Evolutionary conservation across 2,888 invertebrate species (phyloP), one percentile per base, ranked within the genome.

Genomic region (Rhogogaster chlorosoma): DNA sequence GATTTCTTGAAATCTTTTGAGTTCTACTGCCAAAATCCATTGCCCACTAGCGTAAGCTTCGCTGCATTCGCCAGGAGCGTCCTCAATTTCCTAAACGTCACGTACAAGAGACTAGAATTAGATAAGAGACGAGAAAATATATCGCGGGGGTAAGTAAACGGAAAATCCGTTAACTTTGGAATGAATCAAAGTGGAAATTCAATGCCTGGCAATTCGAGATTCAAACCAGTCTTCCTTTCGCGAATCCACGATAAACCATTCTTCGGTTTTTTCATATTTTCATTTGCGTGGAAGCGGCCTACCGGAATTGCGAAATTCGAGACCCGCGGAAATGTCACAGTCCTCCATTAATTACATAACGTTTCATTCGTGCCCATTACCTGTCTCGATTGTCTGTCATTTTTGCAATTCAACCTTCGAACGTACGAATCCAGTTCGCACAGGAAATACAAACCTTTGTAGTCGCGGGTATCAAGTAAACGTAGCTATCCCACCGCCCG

Each of bases 61-160:
- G 45, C 32, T 32, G 67, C 67, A 67, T 32, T 32, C 32, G 67
- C 32, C 67, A 32, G 67, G 18, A 67, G 67, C 32, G 67, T 67
- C 12, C 32, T 26, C 67, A 67, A 67, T 67, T 67, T 67, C 67
- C 32, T 32, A 67, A 67, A 67, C 67, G 67, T 67, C 67, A 32
- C 67, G 4, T 67, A 67, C 67, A 29, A 67, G 67, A 67, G 67
- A 67, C 6, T 32, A 67, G 67, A 32, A 67, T 67, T 29, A 67
- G 32, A 67, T 67, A 67, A 67, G 67, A 67, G 32, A 67, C 15
- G 10, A 29, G 67, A 67, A 32, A 67, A 67, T 29, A 32, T 67
- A 32, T 29, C 32, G 67, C 32, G 67, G 67, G 7, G 1, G 67
- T 67, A 61, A 26, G 12, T 67, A 32, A 32, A 67, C 32, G 67